Evolutionary conservation across 2,888 invertebrate genomes (phyloP).

Genomic region (Acleris laterana): DNA sequence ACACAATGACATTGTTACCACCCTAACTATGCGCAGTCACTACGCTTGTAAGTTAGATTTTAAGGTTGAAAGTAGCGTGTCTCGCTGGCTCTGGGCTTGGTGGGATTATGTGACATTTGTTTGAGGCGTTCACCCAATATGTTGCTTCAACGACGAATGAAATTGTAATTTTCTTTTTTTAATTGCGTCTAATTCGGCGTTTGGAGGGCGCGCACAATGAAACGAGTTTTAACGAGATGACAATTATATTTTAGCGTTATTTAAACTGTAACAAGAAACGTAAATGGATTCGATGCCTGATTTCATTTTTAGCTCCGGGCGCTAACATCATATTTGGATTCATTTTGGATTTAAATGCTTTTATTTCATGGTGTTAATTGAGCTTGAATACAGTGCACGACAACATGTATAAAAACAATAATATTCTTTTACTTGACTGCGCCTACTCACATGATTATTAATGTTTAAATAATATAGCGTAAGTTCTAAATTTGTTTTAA

Average conservation of each 20-base stretch:
- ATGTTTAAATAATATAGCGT: no score
- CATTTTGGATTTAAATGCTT: constrained; percentile 4
- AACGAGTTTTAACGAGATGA: constrained; percentile 37
- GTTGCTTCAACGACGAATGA: constrained; percentile 62
- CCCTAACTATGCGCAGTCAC: constrained; percentile 27
- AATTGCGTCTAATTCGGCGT: constrained; percentile 69
- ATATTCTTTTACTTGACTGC: no score
- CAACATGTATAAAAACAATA: no score
- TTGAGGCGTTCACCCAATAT: constrained; percentile 80
- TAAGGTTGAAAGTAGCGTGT: constrained; percentile 46
- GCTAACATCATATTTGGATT: constrained; percentile 8
- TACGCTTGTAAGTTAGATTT: constrained; percentile 25
- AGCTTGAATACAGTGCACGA: no score
- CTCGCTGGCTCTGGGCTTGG: constrained; percentile 39
- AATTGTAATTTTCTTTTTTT: constrained; percentile 78
- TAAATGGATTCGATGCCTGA: constrained; percentile 32
- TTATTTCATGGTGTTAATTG: no score
- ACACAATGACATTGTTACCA: constrained; percentile 56
- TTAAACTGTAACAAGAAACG: constrained; percentile 38
- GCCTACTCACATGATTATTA: no score
- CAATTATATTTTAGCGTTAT: constrained; percentile 36
- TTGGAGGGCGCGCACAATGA: constrained; percentile 27
- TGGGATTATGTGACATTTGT: constrained; percentile 71
- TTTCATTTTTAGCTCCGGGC: constrained; percentile 30
- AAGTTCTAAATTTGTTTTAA: no score